Percentiles rank a stretch among this genome's conserved stretches.
phyloP scores from a whole-genome alignment of 2,113 vertebrate genomes.

The Triplophysa siluroides region DNA sequence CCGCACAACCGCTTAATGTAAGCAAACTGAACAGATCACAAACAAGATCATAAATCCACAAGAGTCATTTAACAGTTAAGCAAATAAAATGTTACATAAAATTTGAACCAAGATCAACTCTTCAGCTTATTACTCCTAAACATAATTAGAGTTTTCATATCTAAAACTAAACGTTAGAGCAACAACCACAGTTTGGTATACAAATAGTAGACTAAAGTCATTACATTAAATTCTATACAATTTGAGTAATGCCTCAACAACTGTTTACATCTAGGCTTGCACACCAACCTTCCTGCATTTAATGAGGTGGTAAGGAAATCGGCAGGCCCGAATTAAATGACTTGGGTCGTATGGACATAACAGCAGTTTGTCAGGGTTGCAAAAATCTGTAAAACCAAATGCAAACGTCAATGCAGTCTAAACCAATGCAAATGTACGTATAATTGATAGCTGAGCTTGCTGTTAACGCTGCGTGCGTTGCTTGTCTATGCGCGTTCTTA shows the following conservation, averaged over 20 bases:
- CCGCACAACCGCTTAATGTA: neutral
- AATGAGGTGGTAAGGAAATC: slow-evolving; percentile 90
- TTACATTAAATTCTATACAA: no score
- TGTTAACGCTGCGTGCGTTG: no score
- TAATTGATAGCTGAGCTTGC: neutral
- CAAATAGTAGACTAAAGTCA: no score
- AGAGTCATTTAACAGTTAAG: neutral
- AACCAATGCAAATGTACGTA: neutral
- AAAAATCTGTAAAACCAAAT: slow-evolving; percentile 30
- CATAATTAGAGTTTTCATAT: neutral
- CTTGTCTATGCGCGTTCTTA: neutral
- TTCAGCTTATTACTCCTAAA: neutral
- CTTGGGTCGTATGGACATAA: slow-evolving; percentile 85
- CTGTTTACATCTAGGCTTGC: neutral
- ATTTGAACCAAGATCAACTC: neutral
- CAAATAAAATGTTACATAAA: neutral
- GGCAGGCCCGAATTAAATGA: slow-evolving; percentile 82
- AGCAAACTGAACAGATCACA: neutral
- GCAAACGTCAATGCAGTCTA: neutral
- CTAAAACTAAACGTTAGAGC: no score
- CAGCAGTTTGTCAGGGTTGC: slow-evolving; percentile 82
- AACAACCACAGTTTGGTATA: no score
- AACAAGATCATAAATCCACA: neutral
- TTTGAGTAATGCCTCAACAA: neutral
- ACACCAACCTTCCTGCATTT: slow-evolving; percentile 86